phyloP scores from a whole-genome alignment of 2,113 vertebrate genomes.

The Myotis davidii region DNA sequence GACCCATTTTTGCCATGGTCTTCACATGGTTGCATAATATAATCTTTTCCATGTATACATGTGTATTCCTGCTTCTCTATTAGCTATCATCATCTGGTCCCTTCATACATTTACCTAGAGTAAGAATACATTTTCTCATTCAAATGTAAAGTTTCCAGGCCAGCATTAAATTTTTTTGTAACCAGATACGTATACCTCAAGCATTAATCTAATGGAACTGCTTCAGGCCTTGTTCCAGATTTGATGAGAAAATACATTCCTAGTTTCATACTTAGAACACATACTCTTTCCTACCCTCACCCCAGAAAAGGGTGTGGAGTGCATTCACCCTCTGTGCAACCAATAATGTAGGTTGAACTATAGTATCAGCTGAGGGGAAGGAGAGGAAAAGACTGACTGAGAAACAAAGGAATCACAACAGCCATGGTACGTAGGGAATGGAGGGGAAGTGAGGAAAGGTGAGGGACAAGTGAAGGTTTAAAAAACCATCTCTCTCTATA shows the following conservation, averaged over 20 bases:
- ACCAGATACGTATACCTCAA: neutral
- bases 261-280: neutral
- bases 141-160: neutral
- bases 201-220: neutral
- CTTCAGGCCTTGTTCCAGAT: neutral
- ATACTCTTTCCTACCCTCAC: neutral
- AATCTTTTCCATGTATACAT: neutral
- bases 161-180: slow-evolving; percentile 18
- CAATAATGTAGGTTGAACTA: too few relatives aligned
- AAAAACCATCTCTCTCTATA: neutral
- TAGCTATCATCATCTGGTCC: neutral
- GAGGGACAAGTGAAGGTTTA: neutral
- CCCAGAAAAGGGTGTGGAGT: neutral
- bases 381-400: neutral
- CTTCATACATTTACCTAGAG: slow-evolving; percentile 10
- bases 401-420: neutral
- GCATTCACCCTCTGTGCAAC: too few relatives aligned
- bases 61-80: neutral
- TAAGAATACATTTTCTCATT: slow-evolving; percentile 33
- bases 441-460: neutral
- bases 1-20: neutral
- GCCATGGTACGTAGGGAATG: neutral
- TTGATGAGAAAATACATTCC: slow-evolving; percentile 15
- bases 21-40: neutral
- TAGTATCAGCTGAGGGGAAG: neutral